phyloP scores from a whole-genome alignment of 37 sponge, comb jelly and placozoan genomes.

The Cladorhizidae sp. region DNA sequence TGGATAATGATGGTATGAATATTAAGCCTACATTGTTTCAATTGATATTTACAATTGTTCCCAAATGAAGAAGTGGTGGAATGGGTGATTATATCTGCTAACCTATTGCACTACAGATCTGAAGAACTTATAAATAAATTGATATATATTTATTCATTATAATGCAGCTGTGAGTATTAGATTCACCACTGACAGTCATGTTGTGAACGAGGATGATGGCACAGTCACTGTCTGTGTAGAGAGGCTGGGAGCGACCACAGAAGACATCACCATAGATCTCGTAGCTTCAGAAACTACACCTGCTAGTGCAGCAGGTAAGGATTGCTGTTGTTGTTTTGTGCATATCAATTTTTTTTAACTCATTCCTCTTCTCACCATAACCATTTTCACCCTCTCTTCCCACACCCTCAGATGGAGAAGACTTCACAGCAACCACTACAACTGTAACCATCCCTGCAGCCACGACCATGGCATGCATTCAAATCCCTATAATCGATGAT shows the following conservation, averaged over 20 bases:
- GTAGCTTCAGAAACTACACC: background rate
- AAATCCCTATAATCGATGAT: slow-evolving; percentile 27
- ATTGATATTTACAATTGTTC: too few species aligned
- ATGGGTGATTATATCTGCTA: too few species aligned
- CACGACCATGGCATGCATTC: background rate
- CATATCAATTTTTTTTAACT: too few species aligned
- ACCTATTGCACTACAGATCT: too few species aligned
- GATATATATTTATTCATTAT: too few species aligned
- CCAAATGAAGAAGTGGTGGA: too few species aligned
- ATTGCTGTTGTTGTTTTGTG: background rate
- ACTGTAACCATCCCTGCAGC: slow-evolving; percentile 1
- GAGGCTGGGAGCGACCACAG: background rate
- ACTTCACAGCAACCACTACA: background rate
- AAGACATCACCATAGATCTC: background rate
- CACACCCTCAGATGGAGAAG: background rate
- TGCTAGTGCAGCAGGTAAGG: slow-evolving; percentile 6
- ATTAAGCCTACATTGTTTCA: too few species aligned
- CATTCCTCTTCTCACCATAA: background rate
- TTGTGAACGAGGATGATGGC: slow-evolving; percentile 11
- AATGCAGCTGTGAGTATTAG: background rate
- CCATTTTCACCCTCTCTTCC: background rate
- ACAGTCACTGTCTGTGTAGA: slow-evolving; percentile 5
- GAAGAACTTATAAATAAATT: too few species aligned
- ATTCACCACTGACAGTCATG: background rate
- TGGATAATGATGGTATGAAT: too few species aligned